These are phyloP conservation scores for Ophthalmolycus amberensis DNA, from an alignment of 2,113 vertebrate genomes.

Conservation along the genomic window DNA sequence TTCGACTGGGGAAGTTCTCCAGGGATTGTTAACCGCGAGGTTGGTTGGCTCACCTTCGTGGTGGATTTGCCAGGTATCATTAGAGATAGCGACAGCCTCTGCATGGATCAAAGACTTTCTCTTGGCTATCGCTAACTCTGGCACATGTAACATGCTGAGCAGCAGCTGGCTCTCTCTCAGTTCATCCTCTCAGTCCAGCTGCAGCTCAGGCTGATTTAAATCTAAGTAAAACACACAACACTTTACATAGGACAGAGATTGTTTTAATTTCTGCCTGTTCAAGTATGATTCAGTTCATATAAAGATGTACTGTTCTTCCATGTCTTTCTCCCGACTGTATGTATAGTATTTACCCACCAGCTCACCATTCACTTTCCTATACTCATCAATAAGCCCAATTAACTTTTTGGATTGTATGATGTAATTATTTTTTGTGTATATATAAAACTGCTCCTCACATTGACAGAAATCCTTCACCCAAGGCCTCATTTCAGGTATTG, in stretches of 20 bases:
- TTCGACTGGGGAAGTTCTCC: conserved; percentile 32
- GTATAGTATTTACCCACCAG: neutral
- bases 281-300: neutral
- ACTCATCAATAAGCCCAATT: neutral
- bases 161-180: conserved; percentile 32
- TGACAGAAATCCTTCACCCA: conserved; percentile 21
- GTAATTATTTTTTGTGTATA: neutral
- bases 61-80: conserved; percentile 66
- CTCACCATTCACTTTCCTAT: neutral
- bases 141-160: conserved; percentile 43
- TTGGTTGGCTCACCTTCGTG: conserved; percentile 40
- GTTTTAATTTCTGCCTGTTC: neutral
- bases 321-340: neutral
- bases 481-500: conserved; percentile 26
- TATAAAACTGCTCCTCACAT: conserved; percentile 7
- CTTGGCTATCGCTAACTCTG: conserved; percentile 68
- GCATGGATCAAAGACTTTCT: conserved; percentile 72
- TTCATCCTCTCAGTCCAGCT: conserved; percentile 35
- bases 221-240: conserved; percentile 21
- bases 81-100: conserved; percentile 58
- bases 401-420: neutral
- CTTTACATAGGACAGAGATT: conserved; percentile 27
- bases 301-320: neutral
- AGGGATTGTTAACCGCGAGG: conserved; percentile 25
- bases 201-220: conserved; percentile 50